phyloP scores from a whole-genome alignment of 2,113 vertebrate genomes.

The Tragelaphus imberbis region DNA sequence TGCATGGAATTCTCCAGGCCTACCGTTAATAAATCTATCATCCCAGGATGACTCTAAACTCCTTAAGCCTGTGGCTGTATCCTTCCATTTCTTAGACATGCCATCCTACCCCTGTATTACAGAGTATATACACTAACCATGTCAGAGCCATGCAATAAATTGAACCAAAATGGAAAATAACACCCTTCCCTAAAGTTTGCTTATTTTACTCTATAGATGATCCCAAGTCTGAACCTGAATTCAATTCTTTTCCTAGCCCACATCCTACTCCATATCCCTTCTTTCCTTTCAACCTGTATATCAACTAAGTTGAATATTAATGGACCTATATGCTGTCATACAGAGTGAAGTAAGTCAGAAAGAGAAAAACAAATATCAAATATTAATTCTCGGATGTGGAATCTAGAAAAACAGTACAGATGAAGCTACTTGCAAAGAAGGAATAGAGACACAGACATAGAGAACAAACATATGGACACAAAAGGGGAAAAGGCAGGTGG shows the following conservation, averaged over 20 bases:
- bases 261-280: background rate
- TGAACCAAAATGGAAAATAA: background rate
- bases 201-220: background rate
- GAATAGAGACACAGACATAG: background rate
- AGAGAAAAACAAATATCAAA: background rate
- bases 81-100: background rate
- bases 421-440: background rate
- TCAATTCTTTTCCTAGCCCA: background rate
- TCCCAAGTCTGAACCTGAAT: background rate
- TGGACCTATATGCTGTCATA: background rate
- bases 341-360: background rate
- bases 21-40: background rate
- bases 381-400: background rate
- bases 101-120: background rate
- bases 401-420: background rate
- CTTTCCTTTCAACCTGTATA: background rate
- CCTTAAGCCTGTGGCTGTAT: background rate
- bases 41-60: background rate
- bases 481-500: background rate
- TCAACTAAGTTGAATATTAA: background rate
- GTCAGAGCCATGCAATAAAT: background rate
- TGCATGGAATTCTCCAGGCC: background rate
- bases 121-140: no score
- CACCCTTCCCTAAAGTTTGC: background rate
- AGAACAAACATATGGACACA: background rate